These are phyloP conservation scores for Drosophila pseudoananassae DNA, from an alignment of 1,140 invertebrate genomes.

Conservation along the genomic window DNA sequence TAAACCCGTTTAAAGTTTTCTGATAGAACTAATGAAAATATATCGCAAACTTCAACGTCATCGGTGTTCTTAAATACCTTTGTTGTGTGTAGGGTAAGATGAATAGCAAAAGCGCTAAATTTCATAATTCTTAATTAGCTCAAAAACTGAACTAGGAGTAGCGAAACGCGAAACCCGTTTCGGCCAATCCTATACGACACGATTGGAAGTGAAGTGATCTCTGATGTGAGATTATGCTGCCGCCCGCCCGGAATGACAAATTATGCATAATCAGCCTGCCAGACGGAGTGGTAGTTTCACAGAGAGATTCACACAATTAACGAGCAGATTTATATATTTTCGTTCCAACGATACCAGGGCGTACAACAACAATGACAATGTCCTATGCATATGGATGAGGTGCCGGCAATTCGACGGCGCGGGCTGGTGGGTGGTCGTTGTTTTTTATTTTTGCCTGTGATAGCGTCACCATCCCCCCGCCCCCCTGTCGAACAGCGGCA, in stretches of 20 bases:
- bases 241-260: constrained; percentile 51
- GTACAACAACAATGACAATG: constrained; percentile 5
- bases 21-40: constrained; percentile 1
- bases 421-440: not conserved
- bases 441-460: not conserved
- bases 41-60: not conserved
- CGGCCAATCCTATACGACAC: not conserved
- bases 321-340: constrained; percentile 51
- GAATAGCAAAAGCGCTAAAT: constrained; percentile 52
- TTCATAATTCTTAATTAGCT: constrained; percentile 58
- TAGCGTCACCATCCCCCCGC: constrained; percentile 1
- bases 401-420: constrained; percentile 3
- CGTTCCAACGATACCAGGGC: constrained; percentile 21
- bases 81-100: constrained; percentile 19
- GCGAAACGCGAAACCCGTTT: constrained; percentile 55
- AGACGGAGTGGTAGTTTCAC: constrained; percentile 40
- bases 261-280: constrained; percentile 56
- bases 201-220: constrained; percentile 10
- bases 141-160: constrained; percentile 58
- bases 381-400: constrained; percentile 41
- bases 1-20: not conserved
- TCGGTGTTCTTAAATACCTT: constrained; percentile 10
- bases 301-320: constrained; percentile 57
- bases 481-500: not conserved
- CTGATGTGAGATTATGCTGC: constrained; percentile 21